Percentiles rank a stretch among this genome's conserved stretches.
These are phyloP conservation scores for Diarsia mendica DNA, from an alignment of 2,888 invertebrate species.

Conservation along the genomic window DNA sequence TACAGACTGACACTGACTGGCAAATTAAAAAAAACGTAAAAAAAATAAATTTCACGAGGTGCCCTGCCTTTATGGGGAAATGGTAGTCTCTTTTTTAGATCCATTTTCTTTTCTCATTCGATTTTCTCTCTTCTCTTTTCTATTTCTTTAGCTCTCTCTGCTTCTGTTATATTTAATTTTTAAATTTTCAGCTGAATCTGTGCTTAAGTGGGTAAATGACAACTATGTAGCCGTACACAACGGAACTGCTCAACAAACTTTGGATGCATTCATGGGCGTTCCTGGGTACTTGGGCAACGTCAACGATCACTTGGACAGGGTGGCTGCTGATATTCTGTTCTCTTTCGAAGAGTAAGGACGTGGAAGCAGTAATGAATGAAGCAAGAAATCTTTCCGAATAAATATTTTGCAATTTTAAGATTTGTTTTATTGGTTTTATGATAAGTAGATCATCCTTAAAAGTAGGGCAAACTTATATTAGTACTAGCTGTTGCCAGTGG, in stretches of 20 bases:
- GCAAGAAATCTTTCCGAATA: slow-evolving; percentile 10
- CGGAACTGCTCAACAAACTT: background rate
- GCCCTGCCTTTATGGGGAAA: too few species aligned
- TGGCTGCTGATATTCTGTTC: background rate
- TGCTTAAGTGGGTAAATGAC: slow-evolving; percentile 14
- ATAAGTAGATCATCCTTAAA: background rate
- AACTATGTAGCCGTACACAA: slow-evolving; percentile 35
- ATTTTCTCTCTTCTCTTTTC: too few species aligned
- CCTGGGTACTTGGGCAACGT: background rate
- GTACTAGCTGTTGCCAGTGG: too few species aligned
- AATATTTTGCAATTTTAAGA: slow-evolving; percentile 16
- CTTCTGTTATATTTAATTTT: background rate
- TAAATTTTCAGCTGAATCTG: slow-evolving; percentile 35
- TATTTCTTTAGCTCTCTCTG: too few species aligned
- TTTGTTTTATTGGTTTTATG: slow-evolving; percentile 10
- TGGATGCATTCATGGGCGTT: background rate
- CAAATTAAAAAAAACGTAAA: too few species aligned
- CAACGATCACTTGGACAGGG: background rate
- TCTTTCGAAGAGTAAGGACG: slow-evolving; percentile 10
- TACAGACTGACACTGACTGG: too few species aligned
- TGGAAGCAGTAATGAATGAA: background rate
- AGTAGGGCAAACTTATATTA: too few species aligned
- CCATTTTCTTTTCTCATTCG: too few species aligned
- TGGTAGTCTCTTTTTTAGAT: background rate
- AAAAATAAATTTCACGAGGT: too few species aligned